These are phyloP conservation scores for Meteorus colon DNA, from an alignment of 2,888 invertebrate species.

Conservation along the genomic window DNA sequence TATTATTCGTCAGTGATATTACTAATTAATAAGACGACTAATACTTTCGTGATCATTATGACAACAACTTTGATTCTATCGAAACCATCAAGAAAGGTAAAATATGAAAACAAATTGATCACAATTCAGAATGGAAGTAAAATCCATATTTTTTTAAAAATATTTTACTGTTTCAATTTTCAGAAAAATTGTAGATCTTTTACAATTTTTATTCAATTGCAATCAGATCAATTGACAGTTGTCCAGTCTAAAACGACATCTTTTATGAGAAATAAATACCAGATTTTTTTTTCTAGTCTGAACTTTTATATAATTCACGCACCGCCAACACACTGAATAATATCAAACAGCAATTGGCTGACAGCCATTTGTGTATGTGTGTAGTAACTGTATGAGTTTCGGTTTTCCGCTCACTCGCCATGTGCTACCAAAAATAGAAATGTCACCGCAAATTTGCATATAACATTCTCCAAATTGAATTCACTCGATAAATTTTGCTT, in stretches of 20 bases:
- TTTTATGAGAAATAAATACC: too few relatives aligned
- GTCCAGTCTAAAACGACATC: too few relatives aligned
- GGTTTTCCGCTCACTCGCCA: slow-evolving; percentile 6
- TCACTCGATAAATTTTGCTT: slow-evolving; percentile 6
- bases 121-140: background rate
- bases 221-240: too few relatives aligned
- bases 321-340: slow-evolving; percentile 23
- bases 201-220: too few relatives aligned
- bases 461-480: slow-evolving; percentile 28
- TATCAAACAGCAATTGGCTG: slow-evolving; percentile 33
- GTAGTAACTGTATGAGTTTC: background rate
- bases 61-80: slow-evolving; percentile 54
- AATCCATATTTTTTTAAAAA: too few relatives aligned
- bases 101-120: background rate
- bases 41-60: slow-evolving; percentile 37
- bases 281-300: background rate
- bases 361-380: slow-evolving; percentile 25
- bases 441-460: slow-evolving; percentile 12
- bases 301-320: slow-evolving; percentile 26
- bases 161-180: too few relatives aligned
- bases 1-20: background rate
- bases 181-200: too few relatives aligned
- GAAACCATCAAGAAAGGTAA: slow-evolving; percentile 55
- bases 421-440: slow-evolving; percentile 25
- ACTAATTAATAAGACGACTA: background rate